A percentile compares a stretch with the other conserved stretches of the same genome.
Evolutionary conservation across 37 sponge, comb jelly and placozoan genomes (phyloP).

Genomic region (Hormiphora californensis): DNA sequence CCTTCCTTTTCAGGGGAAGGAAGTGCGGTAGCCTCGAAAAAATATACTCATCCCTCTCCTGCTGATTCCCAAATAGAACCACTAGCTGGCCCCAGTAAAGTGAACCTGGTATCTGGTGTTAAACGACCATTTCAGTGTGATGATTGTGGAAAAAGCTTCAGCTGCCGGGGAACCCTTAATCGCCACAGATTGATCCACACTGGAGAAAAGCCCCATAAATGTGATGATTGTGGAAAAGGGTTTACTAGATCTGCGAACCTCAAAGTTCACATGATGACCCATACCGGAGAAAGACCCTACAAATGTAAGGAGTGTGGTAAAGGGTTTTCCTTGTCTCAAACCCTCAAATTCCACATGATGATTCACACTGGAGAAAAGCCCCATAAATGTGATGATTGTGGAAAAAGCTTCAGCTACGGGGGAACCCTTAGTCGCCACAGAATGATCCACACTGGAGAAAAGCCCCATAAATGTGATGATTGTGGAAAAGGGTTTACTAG

Average conservation of each 20-base stretch:
- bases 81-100: too few relatives aligned
- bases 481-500: neutral
- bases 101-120: too few relatives aligned
- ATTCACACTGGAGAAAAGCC: neutral
- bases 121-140: too few relatives aligned
- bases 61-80: too few relatives aligned
- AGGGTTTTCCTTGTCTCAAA: neutral
- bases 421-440: neutral
- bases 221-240: neutral
- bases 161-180: neutral
- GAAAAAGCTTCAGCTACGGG: neutral
- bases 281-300: too few relatives aligned
- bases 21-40: too few relatives aligned
- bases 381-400: neutral
- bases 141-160: neutral
- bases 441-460: neutral
- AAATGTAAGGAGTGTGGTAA: neutral
- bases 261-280: too few relatives aligned
- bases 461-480: neutral
- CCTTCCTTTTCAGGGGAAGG: too few relatives aligned
- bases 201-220: neutral
- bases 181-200: neutral
- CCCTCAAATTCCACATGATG: neutral
- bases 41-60: too few relatives aligned
- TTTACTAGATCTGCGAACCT: neutral